A percentile compares a stretch with the other conserved stretches of the same genome.
phyloP scores from a whole-genome alignment of 1,140 invertebrate species.

The Drosophila subpulchrella region DNA sequence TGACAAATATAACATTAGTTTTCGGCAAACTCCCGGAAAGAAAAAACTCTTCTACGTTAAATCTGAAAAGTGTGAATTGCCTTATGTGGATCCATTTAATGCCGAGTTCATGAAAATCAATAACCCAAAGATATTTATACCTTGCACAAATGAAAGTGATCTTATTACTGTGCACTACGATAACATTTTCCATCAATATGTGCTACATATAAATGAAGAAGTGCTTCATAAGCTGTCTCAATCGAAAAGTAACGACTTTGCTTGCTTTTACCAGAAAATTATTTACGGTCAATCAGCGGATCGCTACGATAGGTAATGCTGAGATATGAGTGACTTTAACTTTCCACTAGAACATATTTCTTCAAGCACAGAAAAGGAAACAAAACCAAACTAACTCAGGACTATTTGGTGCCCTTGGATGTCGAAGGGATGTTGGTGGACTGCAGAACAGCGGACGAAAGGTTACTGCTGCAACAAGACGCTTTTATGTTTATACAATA shows the following conservation, averaged over 20 bases:
- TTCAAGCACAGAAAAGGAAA: conserved; percentile 3
- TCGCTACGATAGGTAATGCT: conserved; percentile 39
- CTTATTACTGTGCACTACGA: conserved; percentile 35
- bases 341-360: background rate
- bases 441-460: conserved; percentile 13
- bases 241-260: conserved; percentile 3
- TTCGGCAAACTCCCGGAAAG: background rate
- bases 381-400: conserved; percentile 27
- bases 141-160: conserved; percentile 59
- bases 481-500: conserved; percentile 52
- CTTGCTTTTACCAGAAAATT: conserved; percentile 53
- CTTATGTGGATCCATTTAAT: conserved; percentile 50
- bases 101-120: conserved; percentile 33
- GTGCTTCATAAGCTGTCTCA: conserved; percentile 23
- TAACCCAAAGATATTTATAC: conserved; percentile 30
- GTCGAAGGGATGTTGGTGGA: conserved; percentile 52
- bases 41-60: conserved; percentile 34
- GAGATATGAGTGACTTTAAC: background rate
- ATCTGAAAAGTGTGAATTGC: conserved; percentile 40
- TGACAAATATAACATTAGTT: too few species aligned
- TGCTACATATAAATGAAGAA: conserved; percentile 38
- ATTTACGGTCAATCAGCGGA: conserved; percentile 24
- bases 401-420: conserved; percentile 42
- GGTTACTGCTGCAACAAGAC: conserved; percentile 38
- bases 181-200: conserved; percentile 23